These are phyloP conservation scores for Epizoanthus fatuus DNA, from an alignment of 92 coral and sea anemone species.

Conservation along the genomic window DNA sequence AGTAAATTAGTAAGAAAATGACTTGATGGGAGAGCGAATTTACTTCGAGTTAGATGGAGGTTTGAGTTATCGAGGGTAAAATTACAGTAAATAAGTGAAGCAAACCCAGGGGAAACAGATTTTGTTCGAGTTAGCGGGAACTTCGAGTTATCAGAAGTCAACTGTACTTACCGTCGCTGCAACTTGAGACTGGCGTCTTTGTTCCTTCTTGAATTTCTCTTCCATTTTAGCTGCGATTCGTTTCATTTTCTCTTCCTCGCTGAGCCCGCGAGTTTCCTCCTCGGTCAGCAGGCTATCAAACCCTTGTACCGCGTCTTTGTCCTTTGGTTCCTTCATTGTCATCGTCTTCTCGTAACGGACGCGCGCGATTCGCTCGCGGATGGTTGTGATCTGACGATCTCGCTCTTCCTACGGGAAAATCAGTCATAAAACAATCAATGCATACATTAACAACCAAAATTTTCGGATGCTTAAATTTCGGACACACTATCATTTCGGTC, in stretches of 20 bases:
- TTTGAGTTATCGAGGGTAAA: too few species aligned
- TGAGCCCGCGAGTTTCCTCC: constrained; percentile 88
- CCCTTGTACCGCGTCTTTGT: constrained; percentile 79
- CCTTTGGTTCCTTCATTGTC: constrained; percentile 95
- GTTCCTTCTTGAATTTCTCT: constrained; percentile 92
- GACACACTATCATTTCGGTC: too few species aligned
- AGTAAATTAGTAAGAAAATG: too few species aligned
- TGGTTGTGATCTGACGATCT: constrained; percentile 94
- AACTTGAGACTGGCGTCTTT: constrained; percentile 71
- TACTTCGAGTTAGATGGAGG: too few species aligned
- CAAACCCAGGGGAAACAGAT: too few species aligned
- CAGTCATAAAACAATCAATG: neutral
- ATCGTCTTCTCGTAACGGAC: constrained; percentile 98
- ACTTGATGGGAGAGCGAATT: too few species aligned
- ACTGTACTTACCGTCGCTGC: constrained; percentile 39
- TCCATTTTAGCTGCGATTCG: constrained; percentile 98
- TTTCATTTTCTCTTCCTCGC: constrained; percentile 95
- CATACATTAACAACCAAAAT: neutral
- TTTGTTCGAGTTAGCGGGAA: too few species aligned
- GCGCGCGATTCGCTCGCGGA: constrained; percentile 97
- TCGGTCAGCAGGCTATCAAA: constrained; percentile 91
- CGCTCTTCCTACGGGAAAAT: constrained; percentile 84
- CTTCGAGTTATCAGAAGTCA: too few species aligned
- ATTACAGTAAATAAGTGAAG: too few species aligned
- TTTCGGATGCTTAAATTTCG: too few species aligned